Evolutionary conservation across 2,888 invertebrate species (phyloP), one percentile per base, ranked within the genome.

Genomic region (Eristalinus aeneus): DNA sequence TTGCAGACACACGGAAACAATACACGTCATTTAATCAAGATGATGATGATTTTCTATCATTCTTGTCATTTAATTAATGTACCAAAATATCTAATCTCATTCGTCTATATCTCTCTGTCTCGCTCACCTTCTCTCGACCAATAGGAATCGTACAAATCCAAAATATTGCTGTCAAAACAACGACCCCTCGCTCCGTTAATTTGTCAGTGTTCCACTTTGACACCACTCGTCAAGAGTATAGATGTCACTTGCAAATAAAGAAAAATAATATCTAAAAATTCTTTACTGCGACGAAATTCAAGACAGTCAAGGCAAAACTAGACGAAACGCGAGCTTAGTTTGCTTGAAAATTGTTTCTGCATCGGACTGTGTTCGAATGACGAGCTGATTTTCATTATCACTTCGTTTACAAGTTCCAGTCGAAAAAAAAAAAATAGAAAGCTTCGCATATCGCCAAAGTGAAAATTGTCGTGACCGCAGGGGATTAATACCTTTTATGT

Each of bases 161-260:
- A 82, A 86, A 71, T 78, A 71, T 22, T 64, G 34, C 81, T 82
- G 81, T 82, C 86, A 86, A 86, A 86, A 86, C 86, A 86, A 71
- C 22, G 10, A 2, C 77, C 77, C 68, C 53, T 27, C 46, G 0
- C 72, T 34, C 53, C 53, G 6, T 4, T 2, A 67, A 71, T 20
- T 36, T 72, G 75, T 61, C 68, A 72, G 67, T 68, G 23, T 75
- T 54, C 6, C 16, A 46, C 16, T 16, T 46, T 46, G 46, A 46
- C 46, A 46, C 46, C 16, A 46, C 65, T 31, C 32, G 20, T 39
- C 58, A 20, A 67, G 54, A 65, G 73, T 8, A 64, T 53, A 76
- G 64, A 85, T 78, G 78, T 72, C 78, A 67, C 27, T n/a, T 34
- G 31, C 31, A 67, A 56, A 74, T 31, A 76, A 63, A 69, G 46